A percentile compares a stretch with the other conserved stretches of the same genome.
Conservation (phyloP, 1,140 invertebrate genomes). For the Danaus plexippus region DNA sequence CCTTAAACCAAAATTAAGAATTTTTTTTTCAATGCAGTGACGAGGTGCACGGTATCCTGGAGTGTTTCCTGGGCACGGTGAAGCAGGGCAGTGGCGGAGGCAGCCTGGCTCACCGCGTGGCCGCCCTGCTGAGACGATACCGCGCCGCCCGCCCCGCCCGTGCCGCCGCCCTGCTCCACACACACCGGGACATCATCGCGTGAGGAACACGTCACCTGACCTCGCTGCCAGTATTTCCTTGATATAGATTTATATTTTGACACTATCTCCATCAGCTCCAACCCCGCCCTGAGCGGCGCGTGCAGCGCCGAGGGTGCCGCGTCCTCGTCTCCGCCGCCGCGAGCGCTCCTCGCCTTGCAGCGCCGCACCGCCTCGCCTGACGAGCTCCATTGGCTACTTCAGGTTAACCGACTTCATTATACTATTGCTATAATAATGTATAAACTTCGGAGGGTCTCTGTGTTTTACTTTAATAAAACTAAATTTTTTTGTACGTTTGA, state of each 20-base stretch:
- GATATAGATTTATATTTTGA: slow-evolving; percentile 1
- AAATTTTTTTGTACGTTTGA: too few species aligned
- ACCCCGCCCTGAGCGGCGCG: slow-evolving; percentile 33
- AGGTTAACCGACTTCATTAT: slow-evolving; percentile 21
- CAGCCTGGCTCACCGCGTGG: slow-evolving; percentile 41
- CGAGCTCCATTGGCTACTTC: slow-evolving; percentile 33
- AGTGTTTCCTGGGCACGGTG: slow-evolving; percentile 45
- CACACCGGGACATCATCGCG: slow-evolving; percentile 39
- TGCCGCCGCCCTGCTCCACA: slow-evolving; percentile 33
- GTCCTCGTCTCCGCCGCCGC: slow-evolving; percentile 42
- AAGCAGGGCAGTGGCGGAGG: slow-evolving; percentile 22
- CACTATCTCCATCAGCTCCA: slow-evolving; percentile 23
- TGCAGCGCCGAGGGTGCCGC: slow-evolving; percentile 24
- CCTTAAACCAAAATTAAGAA: not conserved
- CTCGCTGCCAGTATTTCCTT: too few species aligned
- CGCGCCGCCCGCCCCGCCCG: slow-evolving; percentile 31
- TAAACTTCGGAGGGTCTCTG: too few species aligned
- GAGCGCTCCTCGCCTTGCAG: slow-evolving; percentile 43
- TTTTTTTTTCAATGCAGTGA: slow-evolving; percentile 21
- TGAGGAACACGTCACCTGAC: slow-evolving; percentile 20
- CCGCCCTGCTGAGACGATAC: slow-evolving; percentile 47
- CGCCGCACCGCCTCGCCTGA: slow-evolving; percentile 36
- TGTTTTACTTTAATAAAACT: too few species aligned
- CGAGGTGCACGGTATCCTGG: slow-evolving; percentile 49
- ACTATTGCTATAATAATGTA: too few species aligned